A percentile compares a stretch with the other conserved stretches of the same genome.
Evolutionary conservation across 2,888 invertebrate species (phyloP).

Genomic region (Dryobota labecula): DNA sequence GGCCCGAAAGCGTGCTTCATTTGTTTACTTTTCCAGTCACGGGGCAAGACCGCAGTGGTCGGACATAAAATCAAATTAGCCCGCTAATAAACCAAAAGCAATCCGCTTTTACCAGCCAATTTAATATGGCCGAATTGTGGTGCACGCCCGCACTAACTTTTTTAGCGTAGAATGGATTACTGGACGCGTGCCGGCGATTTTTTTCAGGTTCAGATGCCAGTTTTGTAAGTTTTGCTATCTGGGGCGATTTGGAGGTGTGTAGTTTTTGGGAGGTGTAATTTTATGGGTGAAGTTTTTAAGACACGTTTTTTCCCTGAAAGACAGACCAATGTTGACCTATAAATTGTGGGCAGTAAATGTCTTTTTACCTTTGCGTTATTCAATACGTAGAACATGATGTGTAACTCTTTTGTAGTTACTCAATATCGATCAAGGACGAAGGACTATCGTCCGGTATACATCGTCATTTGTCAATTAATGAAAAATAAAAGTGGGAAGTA

Average conservation of each 20-base stretch:
- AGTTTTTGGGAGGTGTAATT: background rate
- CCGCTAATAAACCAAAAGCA: conserved; percentile 86
- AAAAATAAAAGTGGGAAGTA: background rate
- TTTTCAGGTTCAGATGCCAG: conserved; percentile 33
- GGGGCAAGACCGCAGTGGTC: conserved; percentile 76
- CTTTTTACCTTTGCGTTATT: background rate
- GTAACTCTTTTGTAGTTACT: background rate
- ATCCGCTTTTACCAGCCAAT: conserved; percentile 79
- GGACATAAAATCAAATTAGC: conserved; percentile 86
- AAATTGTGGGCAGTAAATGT: background rate
- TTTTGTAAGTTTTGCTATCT: conserved; percentile 41
- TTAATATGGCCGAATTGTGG: conserved; percentile 75
- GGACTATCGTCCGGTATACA: no score
- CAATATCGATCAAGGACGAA: background rate
- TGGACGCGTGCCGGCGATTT: conserved; percentile 51
- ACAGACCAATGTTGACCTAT: background rate
- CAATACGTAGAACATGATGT: background rate
- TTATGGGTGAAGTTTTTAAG: background rate
- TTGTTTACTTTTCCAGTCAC: conserved; percentile 84
- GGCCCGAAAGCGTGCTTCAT: conserved; percentile 65
- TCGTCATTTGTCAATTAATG: background rate
- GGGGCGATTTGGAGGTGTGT: conserved; percentile 9
- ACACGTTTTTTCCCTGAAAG: background rate
- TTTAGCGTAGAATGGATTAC: conserved; percentile 65
- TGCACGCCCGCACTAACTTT: conserved; percentile 62